Evolutionary conservation across 2,797 vertebrate species (phyloP), one percentile per base, ranked within the genome.

Genomic region (Pagetopsis macropterus): DNA sequence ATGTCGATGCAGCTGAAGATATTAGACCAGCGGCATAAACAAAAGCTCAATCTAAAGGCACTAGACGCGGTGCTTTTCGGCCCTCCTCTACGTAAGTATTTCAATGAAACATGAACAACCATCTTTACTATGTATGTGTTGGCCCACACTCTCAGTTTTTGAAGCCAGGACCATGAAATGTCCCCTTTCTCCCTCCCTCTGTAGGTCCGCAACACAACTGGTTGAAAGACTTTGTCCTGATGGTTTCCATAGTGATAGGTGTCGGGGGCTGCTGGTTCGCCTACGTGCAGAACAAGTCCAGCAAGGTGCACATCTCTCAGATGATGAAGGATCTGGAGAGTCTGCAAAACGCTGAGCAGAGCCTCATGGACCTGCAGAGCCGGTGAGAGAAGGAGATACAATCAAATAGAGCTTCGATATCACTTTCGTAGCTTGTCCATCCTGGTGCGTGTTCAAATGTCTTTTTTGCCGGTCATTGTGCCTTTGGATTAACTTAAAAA

Each of bases 311-410:
- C 90, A 94, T 99, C 85, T 95, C 95, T 73, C 96, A 97, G 93
- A 99, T 99, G 98, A 99, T 99, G 97, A 99, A 95, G 93, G 98
- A 99, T 65, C 92, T 99, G 89, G 98, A 99, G 82, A 98, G 98
- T 76, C 94, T 99, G 14, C 98, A 99, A 68, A 93, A 94, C 2
- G 98, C 98, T 4, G 98, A 99, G 80, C 95, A 96, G 84, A 99
- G 97, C 87, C 96, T 99, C 33, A 84, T 95, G 70, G 98, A 99
- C 71, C 92, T 99, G 81, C 98, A 99, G 89, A 95, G 95, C 87
- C 97, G 96, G 98, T 99, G 83, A 89, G 85, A 45, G 3, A 13
- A 10, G 27, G 6, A 19, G 7, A 3, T 5, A 27, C 27, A 27
- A 6, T 37, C 0, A 37, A 37, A 37, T 37, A 37, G 7, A 37